phyloP scores from a whole-genome alignment of 2,797 vertebrate species.

The Poecilia gillii region DNA sequence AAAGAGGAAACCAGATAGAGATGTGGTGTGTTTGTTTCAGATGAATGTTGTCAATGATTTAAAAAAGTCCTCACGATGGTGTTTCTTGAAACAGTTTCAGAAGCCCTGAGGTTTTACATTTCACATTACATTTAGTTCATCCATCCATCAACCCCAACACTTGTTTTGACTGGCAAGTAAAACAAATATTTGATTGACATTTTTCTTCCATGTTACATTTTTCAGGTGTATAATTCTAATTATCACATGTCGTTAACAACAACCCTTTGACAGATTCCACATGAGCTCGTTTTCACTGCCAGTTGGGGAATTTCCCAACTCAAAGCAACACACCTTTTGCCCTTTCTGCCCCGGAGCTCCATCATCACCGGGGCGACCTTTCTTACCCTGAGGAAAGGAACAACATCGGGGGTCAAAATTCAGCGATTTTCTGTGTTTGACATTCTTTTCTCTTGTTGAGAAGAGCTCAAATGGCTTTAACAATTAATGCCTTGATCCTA shows the following conservation, averaged over 20 bases:
- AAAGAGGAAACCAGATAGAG: background rate
- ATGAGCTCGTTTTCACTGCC: background rate
- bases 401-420: conserved; percentile 29
- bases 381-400: conserved; percentile 87
- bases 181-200: background rate
- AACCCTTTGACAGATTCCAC: background rate
- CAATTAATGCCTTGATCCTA: conserved; percentile 1
- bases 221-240: background rate
- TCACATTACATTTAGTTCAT: background rate
- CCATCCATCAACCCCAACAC: background rate
- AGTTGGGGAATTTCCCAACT: conserved; percentile 22
- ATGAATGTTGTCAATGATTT: too few relatives aligned
- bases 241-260: background rate
- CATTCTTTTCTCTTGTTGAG: conserved; percentile 16
- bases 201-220: background rate
- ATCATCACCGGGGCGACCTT: conserved; percentile 88
- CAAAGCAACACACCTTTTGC: conserved; percentile 81
- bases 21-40: background rate
- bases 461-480: conserved; percentile 2
- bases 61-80: too few relatives aligned
- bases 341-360: conserved; percentile 86
- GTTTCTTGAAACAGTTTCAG: background rate
- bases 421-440: background rate
- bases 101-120: background rate
- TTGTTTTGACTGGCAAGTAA: background rate